Percentiles rank a stretch among this genome's conserved stretches.
Conservation (phyloP, 2,113 vertebrate genomes). For the Hystrix brachyura region DNA sequence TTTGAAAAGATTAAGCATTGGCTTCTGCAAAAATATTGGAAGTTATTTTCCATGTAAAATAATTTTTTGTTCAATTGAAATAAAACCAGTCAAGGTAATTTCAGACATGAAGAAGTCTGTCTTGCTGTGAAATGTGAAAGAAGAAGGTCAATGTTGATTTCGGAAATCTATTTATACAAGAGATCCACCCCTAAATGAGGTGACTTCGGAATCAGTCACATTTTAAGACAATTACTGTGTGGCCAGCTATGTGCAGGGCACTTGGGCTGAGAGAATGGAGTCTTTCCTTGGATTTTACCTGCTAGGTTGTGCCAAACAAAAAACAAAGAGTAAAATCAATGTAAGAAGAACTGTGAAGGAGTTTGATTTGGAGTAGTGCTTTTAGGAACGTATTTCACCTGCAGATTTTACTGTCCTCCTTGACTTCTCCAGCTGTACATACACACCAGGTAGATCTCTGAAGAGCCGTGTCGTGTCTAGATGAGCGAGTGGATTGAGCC, state of each 20-base stretch:
- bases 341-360: neutral
- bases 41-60: neutral
- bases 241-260: neutral
- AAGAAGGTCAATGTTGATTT: neutral
- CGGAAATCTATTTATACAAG: neutral
- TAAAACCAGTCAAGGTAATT: neutral
- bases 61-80: slow-evolving; percentile 22
- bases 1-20: neutral
- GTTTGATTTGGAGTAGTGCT: neutral
- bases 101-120: neutral
- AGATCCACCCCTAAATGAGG: neutral
- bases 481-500: neutral
- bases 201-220: neutral
- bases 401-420: neutral
- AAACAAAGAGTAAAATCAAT: neutral
- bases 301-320: neutral
- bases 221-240: neutral
- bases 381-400: neutral
- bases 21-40: neutral
- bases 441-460: neutral
- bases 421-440: neutral
- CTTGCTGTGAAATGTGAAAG: neutral
- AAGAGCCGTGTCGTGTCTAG: neutral
- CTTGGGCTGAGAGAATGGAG: neutral
- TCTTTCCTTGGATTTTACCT: neutral